Evolutionary conservation across 1,140 invertebrate genomes (phyloP), one percentile per base, ranked within the genome.

Genomic region (Mamestra configurata): DNA sequence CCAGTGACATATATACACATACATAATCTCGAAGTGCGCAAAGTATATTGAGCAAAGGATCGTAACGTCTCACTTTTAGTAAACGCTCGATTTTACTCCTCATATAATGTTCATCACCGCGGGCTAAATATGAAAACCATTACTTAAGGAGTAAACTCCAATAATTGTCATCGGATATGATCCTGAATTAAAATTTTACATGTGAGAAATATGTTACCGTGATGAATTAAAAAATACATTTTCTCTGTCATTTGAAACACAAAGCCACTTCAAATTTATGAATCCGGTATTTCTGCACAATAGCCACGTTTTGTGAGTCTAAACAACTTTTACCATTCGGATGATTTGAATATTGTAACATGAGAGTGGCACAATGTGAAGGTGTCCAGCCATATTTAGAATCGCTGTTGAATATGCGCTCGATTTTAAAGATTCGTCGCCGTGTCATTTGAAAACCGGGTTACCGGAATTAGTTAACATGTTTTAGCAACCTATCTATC

Each of bases 241-340:
- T 13, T 43, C 40, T 11, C 40, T 43, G 40, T 3, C 27, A 31
- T 31, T 31, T 31, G 2, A 40, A 40, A 31, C 55, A 59, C 15
- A 11, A 24, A 8, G 11, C 15, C 11, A 4, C 11, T 15, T 31
- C 5, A 31, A 15, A 15, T 31, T 59, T 4, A 15, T 10, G 4
- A 10, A 49, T 49, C 20, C 11, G 6, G 55, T 59, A 6, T 59
- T 57, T 27, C 22, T 24, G 24, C 22, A 27, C 22, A 59, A 27
- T 27, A 31, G 24, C 13, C 24, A 27, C 31, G 55, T 31, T 27
- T 59, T 57, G 24, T 59, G 11, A 15, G 43, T 59, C 8, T 27
- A 31, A 59, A 59, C 55, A 59, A 57, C 53, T 57, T 57, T 57
- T 57, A 57, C 24, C 24, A 59, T 24, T 59, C 6, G 24, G 10